Base-by-base conservation (phyloP, 2,797 vertebrate genomes). In the Thaleichthys pacificus region DNA sequence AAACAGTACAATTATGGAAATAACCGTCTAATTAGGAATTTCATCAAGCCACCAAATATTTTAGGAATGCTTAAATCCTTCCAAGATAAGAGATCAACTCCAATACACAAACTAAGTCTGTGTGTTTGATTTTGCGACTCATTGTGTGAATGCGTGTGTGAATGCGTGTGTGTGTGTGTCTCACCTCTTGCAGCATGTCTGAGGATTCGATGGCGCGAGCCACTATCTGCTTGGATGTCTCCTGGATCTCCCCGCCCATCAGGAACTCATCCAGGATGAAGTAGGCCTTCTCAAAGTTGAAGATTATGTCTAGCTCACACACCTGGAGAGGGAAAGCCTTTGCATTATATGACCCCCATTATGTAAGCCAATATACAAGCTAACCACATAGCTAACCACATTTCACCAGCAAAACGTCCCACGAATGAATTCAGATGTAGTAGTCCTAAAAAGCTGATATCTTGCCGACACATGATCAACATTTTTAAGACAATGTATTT, bases 251-350 rank as follows among this genome's bases (percentile, higher is more conserved):
- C 56, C 97, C 97, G 42, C 96, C 96, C 77, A 99, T 94, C 66
- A 99, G 94, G 89, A 99, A 99, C 86, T 99, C 97, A 68, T 99
- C 97, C 81, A 99, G 92, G 87, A 99, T 99, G 88, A 99, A 99
- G 91, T 99, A 99, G 58, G 97, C 97, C 90, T 99, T 99, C 89
- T 99, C 97, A 89, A 99, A 99, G 89, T 99, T 98, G 87, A 99
- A 99, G 88, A 99, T 99, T 75, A 99, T 97, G 89, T 99, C 97
- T 90, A 99, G 91, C 87, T 99, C 97, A 12, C 97, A 99, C 75
- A 99, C 97, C 97, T 99, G 86, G 73, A 75, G 73, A 68, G 15
- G 17, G 68, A 12, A 60, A 64, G 58, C 8, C 24, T 47, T 47
- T 47, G 1, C 11, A 47, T 5, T 1, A 54, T 3, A 54, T 58